Conservation (phyloP, 35 echinoderm and acorn worm species). For the Apostichopus californicus region DNA sequence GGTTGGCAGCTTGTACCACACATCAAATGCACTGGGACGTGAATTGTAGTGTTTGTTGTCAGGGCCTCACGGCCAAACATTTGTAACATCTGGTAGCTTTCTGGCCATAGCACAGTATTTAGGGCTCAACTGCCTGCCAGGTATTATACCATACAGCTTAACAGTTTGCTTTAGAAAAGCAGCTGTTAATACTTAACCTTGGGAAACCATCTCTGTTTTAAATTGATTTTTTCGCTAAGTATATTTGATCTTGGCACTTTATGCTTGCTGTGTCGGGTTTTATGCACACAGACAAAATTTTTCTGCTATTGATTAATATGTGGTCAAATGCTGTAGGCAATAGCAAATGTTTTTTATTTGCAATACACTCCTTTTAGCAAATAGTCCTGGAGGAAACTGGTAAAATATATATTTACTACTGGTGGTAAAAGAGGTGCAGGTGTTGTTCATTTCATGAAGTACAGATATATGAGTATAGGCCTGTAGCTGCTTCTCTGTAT, state of each 20-base stretch:
- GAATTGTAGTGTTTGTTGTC: neutral
- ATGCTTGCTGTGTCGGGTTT: neutral
- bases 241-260: neutral
- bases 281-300: neutral
- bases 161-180: constrained; percentile 14
- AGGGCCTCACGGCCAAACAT: constrained; percentile 23
- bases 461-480: too few relatives aligned
- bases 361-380: neutral
- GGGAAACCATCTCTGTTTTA: constrained; percentile 19
- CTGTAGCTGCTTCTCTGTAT: too few relatives aligned
- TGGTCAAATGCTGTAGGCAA: neutral
- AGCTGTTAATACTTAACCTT: constrained; percentile 52
- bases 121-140: neutral
- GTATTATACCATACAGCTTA: neutral
- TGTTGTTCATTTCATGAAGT: neutral
- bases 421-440: neutral
- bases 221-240: constrained; percentile 16
- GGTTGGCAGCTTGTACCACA: neutral
- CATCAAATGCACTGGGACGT: neutral
- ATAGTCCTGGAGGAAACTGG: neutral
- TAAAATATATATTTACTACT: neutral
- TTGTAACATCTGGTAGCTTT: constrained; percentile 8
- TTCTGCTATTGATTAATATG: neutral
- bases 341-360: constrained; percentile 4
- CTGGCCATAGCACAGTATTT: neutral